These are phyloP conservation scores for Trogon surrucura DNA, from an alignment of 2,113 vertebrate species.

Conservation along the genomic window DNA sequence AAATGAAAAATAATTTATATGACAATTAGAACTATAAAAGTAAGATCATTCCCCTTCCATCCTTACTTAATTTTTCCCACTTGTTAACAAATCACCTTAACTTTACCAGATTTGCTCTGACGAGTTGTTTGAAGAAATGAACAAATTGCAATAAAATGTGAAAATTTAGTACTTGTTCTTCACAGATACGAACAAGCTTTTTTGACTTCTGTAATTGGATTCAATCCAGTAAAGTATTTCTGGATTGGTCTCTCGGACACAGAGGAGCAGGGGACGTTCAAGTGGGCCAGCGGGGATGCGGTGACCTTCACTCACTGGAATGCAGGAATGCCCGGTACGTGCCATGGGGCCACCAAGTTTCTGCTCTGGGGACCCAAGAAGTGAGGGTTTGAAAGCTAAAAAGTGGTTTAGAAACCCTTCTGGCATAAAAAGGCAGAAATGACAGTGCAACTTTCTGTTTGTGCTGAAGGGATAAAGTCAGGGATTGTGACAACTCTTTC, in stretches of 20 bases:
- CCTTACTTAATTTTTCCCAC: neutral
- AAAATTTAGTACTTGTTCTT: neutral
- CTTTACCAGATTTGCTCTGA: neutral
- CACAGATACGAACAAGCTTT: conserved; percentile 93
- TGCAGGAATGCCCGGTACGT: conserved; percentile 88
- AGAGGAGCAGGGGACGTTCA: conserved; percentile 76
- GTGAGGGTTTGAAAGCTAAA: neutral
- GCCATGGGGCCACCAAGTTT: neutral
- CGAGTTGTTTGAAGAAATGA: neutral
- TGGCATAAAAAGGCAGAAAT: neutral
- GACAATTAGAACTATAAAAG: neutral
- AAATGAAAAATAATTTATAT: neutral
- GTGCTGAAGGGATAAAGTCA: neutral
- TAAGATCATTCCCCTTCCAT: neutral
- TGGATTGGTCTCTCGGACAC: conserved; percentile 90
- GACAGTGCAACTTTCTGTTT: neutral
- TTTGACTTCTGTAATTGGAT: conserved; percentile 88
- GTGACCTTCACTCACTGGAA: conserved; percentile 93
- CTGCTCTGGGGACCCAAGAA: neutral
- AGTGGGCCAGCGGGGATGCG: conserved; percentile 75
- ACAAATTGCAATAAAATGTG: neutral
- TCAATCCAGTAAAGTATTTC: conserved; percentile 90
- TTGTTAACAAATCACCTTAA: neutral
- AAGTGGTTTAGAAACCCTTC: neutral
- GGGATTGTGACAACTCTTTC: neutral